Conservation (phyloP, 37 sponge, comb jelly and placozoan genomes). For the Lycopodina hypogea region DNA sequence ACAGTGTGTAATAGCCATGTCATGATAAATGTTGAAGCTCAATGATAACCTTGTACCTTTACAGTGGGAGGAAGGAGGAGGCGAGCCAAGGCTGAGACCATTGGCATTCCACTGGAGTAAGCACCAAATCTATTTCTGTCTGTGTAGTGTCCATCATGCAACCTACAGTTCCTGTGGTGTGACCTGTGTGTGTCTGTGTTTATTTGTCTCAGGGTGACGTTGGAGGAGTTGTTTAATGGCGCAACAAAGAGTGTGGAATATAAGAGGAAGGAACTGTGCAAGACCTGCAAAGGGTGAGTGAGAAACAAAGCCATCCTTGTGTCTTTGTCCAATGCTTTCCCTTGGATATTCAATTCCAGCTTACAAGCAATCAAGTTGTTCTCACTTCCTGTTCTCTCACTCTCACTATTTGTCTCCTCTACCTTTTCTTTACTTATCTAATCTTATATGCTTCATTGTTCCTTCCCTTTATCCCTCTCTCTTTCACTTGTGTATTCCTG, state of each 20-base stretch:
- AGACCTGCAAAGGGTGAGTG: conserved; percentile 72
- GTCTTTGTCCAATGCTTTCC: neutral
- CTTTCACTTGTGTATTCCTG: neutral
- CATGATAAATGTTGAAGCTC: too few relatives aligned
- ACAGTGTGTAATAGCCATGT: too few relatives aligned
- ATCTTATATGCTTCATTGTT: neutral
- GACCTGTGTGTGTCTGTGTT: neutral
- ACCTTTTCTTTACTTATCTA: conserved; percentile 5
- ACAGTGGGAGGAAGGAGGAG: conserved; percentile 40
- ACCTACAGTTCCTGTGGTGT: neutral
- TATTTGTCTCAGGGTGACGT: conserved; percentile 52
- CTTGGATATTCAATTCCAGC: too few relatives aligned
- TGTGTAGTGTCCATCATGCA: neutral
- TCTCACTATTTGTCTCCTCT: neutral
- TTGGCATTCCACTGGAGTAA: conserved; percentile 77
- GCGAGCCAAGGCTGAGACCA: conserved; percentile 55
- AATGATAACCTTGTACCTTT: neutral
- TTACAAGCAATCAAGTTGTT: too few relatives aligned
- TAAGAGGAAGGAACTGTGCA: conserved; percentile 72
- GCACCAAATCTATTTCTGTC: neutral
- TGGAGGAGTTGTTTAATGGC: conserved; percentile 81
- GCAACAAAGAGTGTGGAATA: conserved; percentile 59
- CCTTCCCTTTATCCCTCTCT: neutral
- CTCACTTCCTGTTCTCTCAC: neutral
- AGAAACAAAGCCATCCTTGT: neutral